Conservation (phyloP, 2,888 invertebrate species). For the Copidosoma aretas region DNA sequence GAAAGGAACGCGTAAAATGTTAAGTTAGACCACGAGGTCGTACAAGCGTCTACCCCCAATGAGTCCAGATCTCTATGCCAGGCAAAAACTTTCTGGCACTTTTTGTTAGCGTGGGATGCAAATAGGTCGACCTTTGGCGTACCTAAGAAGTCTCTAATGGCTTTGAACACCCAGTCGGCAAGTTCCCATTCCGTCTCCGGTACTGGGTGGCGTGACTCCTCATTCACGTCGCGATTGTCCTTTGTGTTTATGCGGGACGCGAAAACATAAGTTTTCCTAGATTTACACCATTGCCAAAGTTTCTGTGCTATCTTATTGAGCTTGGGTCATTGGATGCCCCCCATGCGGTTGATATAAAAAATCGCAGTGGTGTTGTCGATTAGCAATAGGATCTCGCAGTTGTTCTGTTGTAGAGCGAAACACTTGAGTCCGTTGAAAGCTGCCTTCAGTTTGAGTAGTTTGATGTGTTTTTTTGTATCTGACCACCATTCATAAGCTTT, state of each 20-base stretch:
- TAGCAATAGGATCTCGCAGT: conserved; percentile 22
- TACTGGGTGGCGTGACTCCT: neutral
- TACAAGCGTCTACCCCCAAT: neutral
- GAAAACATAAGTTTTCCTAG: conserved; percentile 16
- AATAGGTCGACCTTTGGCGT: neutral
- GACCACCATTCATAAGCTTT: conserved; percentile 27
- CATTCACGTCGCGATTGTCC: neutral
- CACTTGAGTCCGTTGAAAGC: conserved; percentile 10
- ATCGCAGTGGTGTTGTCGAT: conserved; percentile 37
- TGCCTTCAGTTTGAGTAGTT: conserved; percentile 16
- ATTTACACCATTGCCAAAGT: conserved; percentile 2
- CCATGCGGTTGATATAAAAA: conserved; percentile 35
- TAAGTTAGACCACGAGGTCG: conserved; percentile 19
- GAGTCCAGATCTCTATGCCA: conserved; percentile 2
- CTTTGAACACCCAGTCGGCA: neutral
- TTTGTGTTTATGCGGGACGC: conserved; percentile 7
- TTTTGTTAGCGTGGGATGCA: neutral
- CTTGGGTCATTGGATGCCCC: conserved; percentile 12
- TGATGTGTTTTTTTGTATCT: conserved; percentile 24
- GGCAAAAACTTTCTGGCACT: neutral
- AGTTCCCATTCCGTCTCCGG: conserved; percentile 7
- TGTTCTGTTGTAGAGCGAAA: conserved; percentile 8
- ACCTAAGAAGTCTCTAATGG: neutral
- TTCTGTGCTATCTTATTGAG: neutral
- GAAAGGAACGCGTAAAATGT: conserved; percentile 5